Base-by-base conservation (phyloP, 2,797 vertebrate genomes). In the Hippocampus kuda region DNA sequence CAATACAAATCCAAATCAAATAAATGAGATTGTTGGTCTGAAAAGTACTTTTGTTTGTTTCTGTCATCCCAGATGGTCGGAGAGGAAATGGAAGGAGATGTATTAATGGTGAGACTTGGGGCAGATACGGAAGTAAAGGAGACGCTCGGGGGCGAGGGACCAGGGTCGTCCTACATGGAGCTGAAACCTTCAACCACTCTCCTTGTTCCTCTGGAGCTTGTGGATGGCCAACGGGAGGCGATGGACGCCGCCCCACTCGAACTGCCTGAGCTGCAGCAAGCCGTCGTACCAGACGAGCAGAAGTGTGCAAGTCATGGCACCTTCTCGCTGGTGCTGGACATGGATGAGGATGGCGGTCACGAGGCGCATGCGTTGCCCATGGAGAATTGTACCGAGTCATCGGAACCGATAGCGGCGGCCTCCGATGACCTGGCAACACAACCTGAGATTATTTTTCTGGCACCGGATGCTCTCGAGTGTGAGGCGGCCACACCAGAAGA, bases 291-390 rank as follows among this genome's bases (percentile, higher is more conserved):
- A 22, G 92, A 88, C 8, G 89, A 91, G 3, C 80, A 83, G 20
- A 86, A 82, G 68, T 51, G 81, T 27, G 80, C 88, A 34, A 54
- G 86, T 71, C 90, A 91, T 4, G 84, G 86, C 75, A 85, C 85
- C 79, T 97, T 98, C 85, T 93, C 92, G 26, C 91, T 98, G 71
- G 91, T 95, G 81, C 77, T 97, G 82, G 94, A 98, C 80, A 83
- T 91, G 75, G 94, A 95, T 54, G 93, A 92, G 68, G 92, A 89
- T 13, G 90, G 85, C 63, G 70, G 81, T 22, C 74, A 75, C 68
- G 84, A 83, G 4, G 54, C 61, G 0, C 69, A 57, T 51, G 42
- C 18, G 0, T 42, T 76, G 1, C 72, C 77, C 1, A 53, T 78
- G 16, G 80, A 85, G 54, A 78, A 75, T 11, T 72, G 82, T 34